These are phyloP conservation scores for Suncus etruscus DNA, from an alignment of 2,113 vertebrate genomes.

Conservation along the genomic window DNA sequence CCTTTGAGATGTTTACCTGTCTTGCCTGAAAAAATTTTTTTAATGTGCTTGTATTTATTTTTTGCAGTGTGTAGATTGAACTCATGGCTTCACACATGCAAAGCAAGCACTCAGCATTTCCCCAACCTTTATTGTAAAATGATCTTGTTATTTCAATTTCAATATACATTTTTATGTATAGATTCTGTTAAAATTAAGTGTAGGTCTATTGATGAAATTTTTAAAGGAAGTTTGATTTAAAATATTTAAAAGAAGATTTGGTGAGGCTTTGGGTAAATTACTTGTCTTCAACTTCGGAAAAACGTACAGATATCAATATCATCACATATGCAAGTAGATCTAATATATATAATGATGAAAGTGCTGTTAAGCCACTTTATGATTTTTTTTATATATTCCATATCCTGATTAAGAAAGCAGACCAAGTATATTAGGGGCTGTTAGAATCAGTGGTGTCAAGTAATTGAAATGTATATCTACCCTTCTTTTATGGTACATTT, in stretches of 20 bases:
- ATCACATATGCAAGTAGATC: not conserved
- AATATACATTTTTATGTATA: not conserved
- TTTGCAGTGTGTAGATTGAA: too few species aligned
- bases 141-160: not conserved
- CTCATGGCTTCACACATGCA: too few species aligned
- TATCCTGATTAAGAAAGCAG: slow-evolving; percentile 40
- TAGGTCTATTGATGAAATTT: not conserved
- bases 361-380: slow-evolving; percentile 37
- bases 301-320: not conserved
- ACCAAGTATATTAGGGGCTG: not conserved
- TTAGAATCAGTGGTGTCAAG: slow-evolving; percentile 26
- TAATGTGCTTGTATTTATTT: too few species aligned
- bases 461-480: slow-evolving; percentile 12
- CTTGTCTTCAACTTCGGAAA: slow-evolving; percentile 12
- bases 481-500: slow-evolving; percentile 12
- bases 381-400: slow-evolving; percentile 42
- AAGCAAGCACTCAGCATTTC: too few species aligned
- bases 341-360: slow-evolving; percentile 41
- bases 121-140: too few species aligned
- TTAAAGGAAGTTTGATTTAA: not conserved
- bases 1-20: too few species aligned
- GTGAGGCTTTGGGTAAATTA: not conserved
- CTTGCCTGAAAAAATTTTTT: too few species aligned
- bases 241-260: not conserved
- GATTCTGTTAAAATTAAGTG: slow-evolving; percentile 30